phyloP scores from a whole-genome alignment of 2,113 vertebrate species.

The Accipiter cooperii region DNA sequence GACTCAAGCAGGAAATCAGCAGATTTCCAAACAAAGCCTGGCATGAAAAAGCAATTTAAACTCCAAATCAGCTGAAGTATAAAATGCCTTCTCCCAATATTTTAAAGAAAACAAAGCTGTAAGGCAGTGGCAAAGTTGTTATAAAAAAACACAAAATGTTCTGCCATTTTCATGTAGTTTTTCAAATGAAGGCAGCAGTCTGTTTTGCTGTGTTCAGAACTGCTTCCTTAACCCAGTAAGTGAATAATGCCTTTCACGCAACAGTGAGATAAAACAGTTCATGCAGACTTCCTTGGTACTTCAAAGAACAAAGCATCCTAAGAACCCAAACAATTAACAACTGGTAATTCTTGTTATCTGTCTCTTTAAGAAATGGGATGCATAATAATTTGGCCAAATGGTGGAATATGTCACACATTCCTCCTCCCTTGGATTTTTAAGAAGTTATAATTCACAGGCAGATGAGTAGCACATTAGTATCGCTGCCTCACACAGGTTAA shows the following conservation, averaged over 20 bases:
- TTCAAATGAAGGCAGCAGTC: not conserved
- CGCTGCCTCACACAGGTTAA: not conserved
- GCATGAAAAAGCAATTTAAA: not conserved
- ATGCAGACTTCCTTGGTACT: not conserved
- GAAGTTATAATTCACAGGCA: not conserved
- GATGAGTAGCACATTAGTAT: not conserved
- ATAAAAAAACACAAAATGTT: not conserved
- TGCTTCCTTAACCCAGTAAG: not conserved
- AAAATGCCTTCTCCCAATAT: not conserved
- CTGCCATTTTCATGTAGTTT: not conserved
- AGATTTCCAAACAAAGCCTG: conserved; percentile 9
- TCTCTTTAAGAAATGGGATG: not conserved
- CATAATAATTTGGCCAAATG: not conserved
- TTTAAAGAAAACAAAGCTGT: not conserved
- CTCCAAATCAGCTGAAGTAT: not conserved
- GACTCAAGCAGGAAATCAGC: conserved; percentile 15
- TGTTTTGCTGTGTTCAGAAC: not conserved
- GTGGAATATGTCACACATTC: not conserved
- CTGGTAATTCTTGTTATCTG: not conserved
- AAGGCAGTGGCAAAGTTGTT: not conserved
- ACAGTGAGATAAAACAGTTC: not conserved
- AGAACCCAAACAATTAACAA: not conserved
- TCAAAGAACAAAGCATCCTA: not conserved
- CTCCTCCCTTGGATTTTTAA: not conserved
- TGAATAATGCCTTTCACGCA: not conserved